These are phyloP conservation scores for Tenrec ecaudatus DNA, from an alignment of 2,113 vertebrate species.

Conservation along the genomic window DNA sequence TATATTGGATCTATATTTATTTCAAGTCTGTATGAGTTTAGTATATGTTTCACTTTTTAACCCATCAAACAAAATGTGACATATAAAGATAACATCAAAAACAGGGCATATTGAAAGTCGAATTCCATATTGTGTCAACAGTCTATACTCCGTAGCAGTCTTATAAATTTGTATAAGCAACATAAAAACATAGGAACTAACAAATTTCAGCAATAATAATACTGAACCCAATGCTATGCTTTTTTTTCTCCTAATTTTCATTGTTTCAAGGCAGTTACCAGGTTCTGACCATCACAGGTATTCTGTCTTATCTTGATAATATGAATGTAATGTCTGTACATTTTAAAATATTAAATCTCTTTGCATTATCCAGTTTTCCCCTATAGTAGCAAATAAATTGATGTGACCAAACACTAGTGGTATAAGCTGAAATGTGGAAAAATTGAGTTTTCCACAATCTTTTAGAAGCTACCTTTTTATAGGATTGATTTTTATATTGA, in stretches of 20 bases:
- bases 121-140: not conserved
- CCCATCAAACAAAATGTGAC: not conserved
- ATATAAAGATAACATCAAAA: conserved; percentile 18
- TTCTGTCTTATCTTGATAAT: not conserved
- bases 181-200: not conserved
- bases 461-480: too few species aligned
- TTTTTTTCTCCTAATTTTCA: not conserved
- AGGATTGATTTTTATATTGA: too few species aligned
- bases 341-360: not conserved
- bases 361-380: not conserved
- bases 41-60: not conserved
- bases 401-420: not conserved
- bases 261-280: not conserved
- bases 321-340: not conserved
- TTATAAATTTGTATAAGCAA: not conserved
- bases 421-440: not conserved
- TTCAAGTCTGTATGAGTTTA: conserved; percentile 7
- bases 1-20: not conserved
- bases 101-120: not conserved
- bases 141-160: not conserved
- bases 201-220: not conserved
- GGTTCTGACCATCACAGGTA: not conserved
- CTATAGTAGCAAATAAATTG: not conserved
- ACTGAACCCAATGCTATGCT: not conserved
- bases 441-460: not conserved